A percentile compares a stretch with the other conserved stretches of the same genome.
phyloP scores from a whole-genome alignment of 53 echinoderm and acorn worm genomes.

The Actinopyga echinites region DNA sequence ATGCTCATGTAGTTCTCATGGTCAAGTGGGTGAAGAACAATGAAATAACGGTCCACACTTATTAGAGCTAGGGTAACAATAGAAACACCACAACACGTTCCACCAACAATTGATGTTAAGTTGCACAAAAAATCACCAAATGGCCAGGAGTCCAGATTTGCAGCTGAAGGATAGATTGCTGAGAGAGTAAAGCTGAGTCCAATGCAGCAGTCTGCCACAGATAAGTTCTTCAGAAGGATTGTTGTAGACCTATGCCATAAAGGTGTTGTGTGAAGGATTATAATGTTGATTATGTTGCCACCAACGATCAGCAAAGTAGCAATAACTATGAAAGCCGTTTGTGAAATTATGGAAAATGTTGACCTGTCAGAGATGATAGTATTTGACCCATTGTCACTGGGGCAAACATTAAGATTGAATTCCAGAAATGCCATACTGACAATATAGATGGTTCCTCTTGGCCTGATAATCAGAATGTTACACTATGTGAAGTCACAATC shows the following conservation, averaged over 20 bases:
- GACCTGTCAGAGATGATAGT: neutral
- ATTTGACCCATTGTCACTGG: no score
- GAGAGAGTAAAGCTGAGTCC: conserved; percentile 32
- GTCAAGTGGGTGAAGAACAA: conserved; percentile 4
- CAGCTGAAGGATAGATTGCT: conserved; percentile 32
- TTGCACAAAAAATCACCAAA: conserved; percentile 30
- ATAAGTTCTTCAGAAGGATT: conserved; percentile 23
- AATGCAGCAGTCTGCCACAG: conserved; percentile 28
- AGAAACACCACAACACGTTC: conserved; percentile 20
- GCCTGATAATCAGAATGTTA: no score
- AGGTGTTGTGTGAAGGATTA: neutral
- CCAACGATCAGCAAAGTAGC: neutral
- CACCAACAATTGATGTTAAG: conserved; percentile 5
- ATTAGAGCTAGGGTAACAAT: conserved; percentile 32
- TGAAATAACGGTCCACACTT: conserved; percentile 43
- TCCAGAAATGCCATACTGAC: no score
- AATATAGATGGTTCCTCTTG: no score
- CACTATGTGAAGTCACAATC: no score
- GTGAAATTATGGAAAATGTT: neutral
- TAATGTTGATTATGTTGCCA: conserved; percentile 1
- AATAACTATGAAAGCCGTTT: neutral
- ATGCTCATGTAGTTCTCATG: neutral
- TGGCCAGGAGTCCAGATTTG: conserved; percentile 29
- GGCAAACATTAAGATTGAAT: no score
- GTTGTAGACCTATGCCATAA: conserved; percentile 24